Conservation (phyloP, 2,888 invertebrate genomes). For the Megastigmus dorsalis region DNA sequence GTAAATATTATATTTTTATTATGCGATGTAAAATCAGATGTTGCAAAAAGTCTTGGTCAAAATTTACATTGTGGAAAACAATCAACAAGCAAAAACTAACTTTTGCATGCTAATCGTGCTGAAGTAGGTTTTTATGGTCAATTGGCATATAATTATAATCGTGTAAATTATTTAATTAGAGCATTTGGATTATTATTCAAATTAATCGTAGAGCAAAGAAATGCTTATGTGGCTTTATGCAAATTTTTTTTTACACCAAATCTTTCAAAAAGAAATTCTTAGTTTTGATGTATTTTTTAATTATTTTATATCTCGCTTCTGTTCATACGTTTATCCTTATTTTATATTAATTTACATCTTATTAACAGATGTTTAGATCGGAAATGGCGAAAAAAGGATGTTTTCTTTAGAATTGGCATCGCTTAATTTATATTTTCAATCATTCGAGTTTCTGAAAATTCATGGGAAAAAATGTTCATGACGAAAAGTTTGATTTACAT, state of each 20-base stretch:
- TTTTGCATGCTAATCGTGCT: slow-evolving; percentile 31
- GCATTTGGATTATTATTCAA: background rate
- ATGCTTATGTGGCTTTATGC: slow-evolving; percentile 42
- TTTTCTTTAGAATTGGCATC: background rate
- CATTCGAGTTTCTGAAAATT: background rate
- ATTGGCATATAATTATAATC: background rate
- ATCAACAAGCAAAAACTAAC: slow-evolving; percentile 11
- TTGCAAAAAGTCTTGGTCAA: background rate
- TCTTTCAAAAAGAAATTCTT: slow-evolving; percentile 11
- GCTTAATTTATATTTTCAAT: background rate
- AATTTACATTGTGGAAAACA: background rate
- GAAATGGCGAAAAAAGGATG: background rate
- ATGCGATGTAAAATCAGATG: background rate
- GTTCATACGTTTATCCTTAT: background rate
- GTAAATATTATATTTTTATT: background rate
- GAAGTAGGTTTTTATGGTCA: slow-evolving; percentile 22
- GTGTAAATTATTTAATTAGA: background rate
- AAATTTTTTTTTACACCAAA: slow-evolving; percentile 17
- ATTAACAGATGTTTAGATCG: background rate
- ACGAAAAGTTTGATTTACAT: background rate
- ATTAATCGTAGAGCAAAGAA: too few species aligned
- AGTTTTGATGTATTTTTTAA: slow-evolving; percentile 1
- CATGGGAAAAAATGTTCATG: background rate
- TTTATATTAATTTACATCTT: background rate
- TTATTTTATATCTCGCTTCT: slow-evolving; percentile 12